phyloP scores from a whole-genome alignment of 2,113 vertebrate genomes.

The Ophiodon elongatus region DNA sequence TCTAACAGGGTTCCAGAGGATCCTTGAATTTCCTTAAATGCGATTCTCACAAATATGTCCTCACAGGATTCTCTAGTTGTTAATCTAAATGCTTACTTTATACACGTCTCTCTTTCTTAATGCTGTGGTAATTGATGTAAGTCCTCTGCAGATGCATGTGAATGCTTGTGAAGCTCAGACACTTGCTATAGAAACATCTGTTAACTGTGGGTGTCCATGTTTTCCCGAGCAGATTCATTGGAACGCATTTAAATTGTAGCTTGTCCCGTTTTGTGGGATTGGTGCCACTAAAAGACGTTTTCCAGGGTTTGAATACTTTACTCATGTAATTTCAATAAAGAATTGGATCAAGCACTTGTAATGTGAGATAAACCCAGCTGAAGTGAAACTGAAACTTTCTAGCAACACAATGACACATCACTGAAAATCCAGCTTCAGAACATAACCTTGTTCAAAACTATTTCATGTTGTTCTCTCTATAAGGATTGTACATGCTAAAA shows the following conservation, averaged over 20 bases:
- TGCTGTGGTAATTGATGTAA: too few relatives aligned
- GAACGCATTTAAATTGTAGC: neutral
- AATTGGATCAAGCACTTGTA: too few relatives aligned
- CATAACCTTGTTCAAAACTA: too few relatives aligned
- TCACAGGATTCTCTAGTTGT: neutral
- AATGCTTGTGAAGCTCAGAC: neutral
- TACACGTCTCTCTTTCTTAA: neutral
- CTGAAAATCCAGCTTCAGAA: too few relatives aligned
- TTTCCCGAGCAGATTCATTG: neutral
- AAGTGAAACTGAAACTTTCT: too few relatives aligned
- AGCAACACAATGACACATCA: too few relatives aligned
- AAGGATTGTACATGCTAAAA: too few relatives aligned
- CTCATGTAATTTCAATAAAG: too few relatives aligned
- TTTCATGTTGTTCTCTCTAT: too few relatives aligned
- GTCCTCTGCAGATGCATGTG: neutral
- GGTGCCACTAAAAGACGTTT: neutral
- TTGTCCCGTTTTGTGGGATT: neutral
- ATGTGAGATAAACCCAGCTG: too few relatives aligned
- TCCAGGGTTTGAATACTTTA: neutral
- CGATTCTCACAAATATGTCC: neutral
- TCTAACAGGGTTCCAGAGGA: neutral
- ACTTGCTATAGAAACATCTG: neutral
- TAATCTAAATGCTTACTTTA: neutral
- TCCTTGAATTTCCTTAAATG: too few relatives aligned
- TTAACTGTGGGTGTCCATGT: neutral